Base-by-base conservation (phyloP, 2,113 vertebrate species). In the Elanus axillaris region DNA sequence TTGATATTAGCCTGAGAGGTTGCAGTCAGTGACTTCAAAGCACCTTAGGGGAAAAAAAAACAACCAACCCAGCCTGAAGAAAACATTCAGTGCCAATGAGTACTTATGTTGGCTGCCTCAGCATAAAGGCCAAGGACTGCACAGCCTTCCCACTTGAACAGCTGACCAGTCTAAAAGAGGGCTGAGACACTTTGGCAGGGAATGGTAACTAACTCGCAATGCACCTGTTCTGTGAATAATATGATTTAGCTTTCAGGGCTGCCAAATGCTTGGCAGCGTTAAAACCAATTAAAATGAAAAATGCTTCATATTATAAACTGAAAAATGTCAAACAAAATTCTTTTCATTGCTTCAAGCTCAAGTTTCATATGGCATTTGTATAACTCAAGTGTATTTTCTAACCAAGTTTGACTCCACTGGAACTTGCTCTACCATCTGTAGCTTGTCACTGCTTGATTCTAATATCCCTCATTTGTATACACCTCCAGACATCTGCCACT, bases 211-310 rank as follows among this genome's bases (percentile, higher is more conserved):
- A 63, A 86, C 56, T 86, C 1, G 8, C 68, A 84, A 18, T 47
- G 88, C 64, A 96, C 84, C 84, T 94, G 84, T 68, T 85, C 78
- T 74, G 55, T 80, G 86, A 94, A 62, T 78, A 96, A 86, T 56
- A 69, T 45, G 73, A 91, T 88, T 94, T 83, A 89, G 74, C 66
- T 87, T 91, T 55, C 74, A 96, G 74, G 64, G 36, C 86, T 90
- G 93, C 69, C 94, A 96, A 90, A 72, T 13, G 22, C 85, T 92
- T 95, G 93, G 88, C 95, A 95, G 86, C 43, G 79, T 76, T 94
- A 90, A 95, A 95, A 80, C 58, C 84, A 96, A 96, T 97, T 96
- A 88, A 94, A 95, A 94, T 92, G 88, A 96, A 95, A 95, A 96
- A 96, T 77, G 52, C 5, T 40, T 90, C 42, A 2, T 68, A 94